phyloP scores from a whole-genome alignment of 2,797 vertebrate species.

The Zonotrichia albicollis region DNA sequence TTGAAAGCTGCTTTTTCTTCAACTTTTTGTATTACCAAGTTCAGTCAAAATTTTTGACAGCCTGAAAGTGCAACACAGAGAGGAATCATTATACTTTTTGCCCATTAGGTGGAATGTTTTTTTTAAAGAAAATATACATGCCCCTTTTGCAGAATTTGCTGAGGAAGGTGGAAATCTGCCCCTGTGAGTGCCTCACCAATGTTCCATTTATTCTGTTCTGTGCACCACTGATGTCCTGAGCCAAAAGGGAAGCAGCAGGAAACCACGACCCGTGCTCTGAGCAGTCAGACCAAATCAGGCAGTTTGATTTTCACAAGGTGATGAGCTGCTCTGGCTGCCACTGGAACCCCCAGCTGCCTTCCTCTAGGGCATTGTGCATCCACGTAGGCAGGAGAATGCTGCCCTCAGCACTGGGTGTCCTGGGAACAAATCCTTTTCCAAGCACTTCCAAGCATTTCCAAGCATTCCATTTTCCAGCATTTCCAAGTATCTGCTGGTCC shows the following conservation, averaged over 20 bases:
- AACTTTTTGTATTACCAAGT: not conserved
- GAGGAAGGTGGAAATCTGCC: not conserved
- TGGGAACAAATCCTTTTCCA: not conserved
- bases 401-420: not conserved
- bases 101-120: not conserved
- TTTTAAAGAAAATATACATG: not conserved
- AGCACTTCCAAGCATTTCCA: not conserved
- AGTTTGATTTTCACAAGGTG: constrained; percentile 7
- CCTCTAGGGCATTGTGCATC: not conserved
- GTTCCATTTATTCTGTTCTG: not conserved
- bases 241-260: constrained; percentile 16
- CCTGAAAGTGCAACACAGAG: not conserved
- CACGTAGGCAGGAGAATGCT: not conserved
- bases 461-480: not conserved
- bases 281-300: constrained; percentile 4
- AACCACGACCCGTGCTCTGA: constrained; percentile 3
- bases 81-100: not conserved
- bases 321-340: not conserved
- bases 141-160: not conserved
- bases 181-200: not conserved
- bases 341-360: not conserved
- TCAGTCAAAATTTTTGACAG: not conserved
- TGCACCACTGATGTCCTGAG: not conserved
- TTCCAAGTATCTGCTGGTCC: not conserved
- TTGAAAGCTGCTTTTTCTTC: not conserved